Evolutionary conservation across 2,113 vertebrate genomes (phyloP), one percentile per base, ranked within the genome.

Genomic region (Egretta garzetta): DNA sequence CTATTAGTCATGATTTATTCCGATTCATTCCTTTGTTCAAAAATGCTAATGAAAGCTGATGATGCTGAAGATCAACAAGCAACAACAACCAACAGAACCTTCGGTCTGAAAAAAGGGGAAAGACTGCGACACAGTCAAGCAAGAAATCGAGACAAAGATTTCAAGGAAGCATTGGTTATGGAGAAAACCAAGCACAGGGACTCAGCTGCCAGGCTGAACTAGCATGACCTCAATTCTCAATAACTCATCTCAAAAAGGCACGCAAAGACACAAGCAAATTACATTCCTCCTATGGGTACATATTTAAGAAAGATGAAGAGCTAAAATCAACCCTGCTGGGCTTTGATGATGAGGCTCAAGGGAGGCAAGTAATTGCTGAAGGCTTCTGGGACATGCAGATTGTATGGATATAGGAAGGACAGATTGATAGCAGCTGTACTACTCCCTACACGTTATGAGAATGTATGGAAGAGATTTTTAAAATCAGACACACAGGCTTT

Each of bases 1-100:
- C 92, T 95, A 95, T 93, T 96, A 95, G 88, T 80, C 86, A 75
- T 92, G 90, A 95, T 97, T 95, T 96, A 97, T 95, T 90, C 96
- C 86, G 90, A 97, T 96, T 96, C 88, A 83, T 74, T 94, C 75
- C 53, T 96, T 97, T 94, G 94, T 97, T 94, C 59, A 58, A 80
- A 96, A 95, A 97, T 83, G 88, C 87, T 90, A 96, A 96, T 95
- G 97, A 93, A 92, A 86, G 85, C 95, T 93, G 92, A 91, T 82
- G 96, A 96, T 59, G 89, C 90, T 3, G 58, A 70, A 81, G 85
- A 93, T 86, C 93, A 89, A 92, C 84, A 26, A 64, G 91, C 86
- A 84, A 32, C 35, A 64, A 56, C 68, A 63, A 64, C 85, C 10
- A 6, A 86, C 23, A 53, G 45, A 90, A 37, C 87, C 73, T 68